A percentile compares a stretch with the other conserved stretches of the same genome.
phyloP scores from a whole-genome alignment of 2,888 invertebrate species.

The Maniola hyperantus region DNA sequence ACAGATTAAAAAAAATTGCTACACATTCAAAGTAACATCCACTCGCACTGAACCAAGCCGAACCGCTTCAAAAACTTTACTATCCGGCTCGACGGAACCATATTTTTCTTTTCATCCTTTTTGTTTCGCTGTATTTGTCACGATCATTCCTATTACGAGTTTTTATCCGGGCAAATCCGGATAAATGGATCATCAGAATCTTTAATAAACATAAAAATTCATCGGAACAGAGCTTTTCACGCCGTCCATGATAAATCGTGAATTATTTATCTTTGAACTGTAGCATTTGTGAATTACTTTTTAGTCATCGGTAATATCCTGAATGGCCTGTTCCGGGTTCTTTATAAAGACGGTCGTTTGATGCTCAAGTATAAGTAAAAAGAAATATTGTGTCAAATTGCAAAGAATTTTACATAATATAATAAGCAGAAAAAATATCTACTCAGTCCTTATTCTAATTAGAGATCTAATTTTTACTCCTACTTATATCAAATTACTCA shows the following conservation, averaged over 20 bases:
- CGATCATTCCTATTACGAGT: conserved; percentile 45
- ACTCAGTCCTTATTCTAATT: neutral
- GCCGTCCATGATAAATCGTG: conserved; percentile 28
- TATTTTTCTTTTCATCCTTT: conserved; percentile 42
- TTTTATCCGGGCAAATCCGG: conserved; percentile 43
- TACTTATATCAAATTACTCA: too few species aligned
- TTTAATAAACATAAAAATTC: conserved; percentile 48
- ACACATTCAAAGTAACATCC: conserved; percentile 27
- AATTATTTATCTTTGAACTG: conserved; percentile 32
- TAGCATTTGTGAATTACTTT: conserved; percentile 19
- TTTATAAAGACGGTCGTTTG: neutral
- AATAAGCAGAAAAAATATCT: neutral
- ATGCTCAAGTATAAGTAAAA: neutral
- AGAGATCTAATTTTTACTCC: neutral
- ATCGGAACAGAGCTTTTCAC: conserved; percentile 37
- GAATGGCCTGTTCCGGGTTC: neutral
- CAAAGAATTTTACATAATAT: neutral
- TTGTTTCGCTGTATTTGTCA: conserved; percentile 44
- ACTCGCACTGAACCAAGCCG: conserved; percentile 9
- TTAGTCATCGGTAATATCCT: conserved; percentile 1
- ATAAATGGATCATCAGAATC: conserved; percentile 43
- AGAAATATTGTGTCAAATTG: neutral
- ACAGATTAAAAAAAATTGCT: conserved; percentile 17
- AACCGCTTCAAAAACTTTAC: conserved; percentile 33
- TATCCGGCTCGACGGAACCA: conserved; percentile 37